Evolutionary conservation across 2,888 invertebrate species (phyloP), one percentile per base, ranked within the genome.

Genomic region (Mesoligia furuncula): DNA sequence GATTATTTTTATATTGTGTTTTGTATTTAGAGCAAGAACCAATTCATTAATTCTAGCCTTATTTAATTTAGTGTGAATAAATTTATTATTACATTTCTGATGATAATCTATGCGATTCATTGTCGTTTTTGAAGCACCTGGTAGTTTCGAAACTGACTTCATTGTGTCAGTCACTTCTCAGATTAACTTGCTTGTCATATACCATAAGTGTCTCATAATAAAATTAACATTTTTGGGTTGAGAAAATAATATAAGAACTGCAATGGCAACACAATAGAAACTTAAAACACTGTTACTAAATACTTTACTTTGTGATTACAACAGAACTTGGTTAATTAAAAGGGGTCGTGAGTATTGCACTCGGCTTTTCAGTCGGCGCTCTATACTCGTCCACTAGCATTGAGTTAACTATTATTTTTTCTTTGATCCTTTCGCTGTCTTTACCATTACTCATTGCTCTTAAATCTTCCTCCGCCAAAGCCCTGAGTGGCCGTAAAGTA

Each of bases 401-500:
- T 48, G 13, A 57, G 17, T 36, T 61, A 39, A 61, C 61, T 69
- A 80, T 70, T 73, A 73, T 79, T 82, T 66, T 79, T 80, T 77
- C 74, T 73, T 77, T 71, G 45, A 67, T 71, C 66, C 69, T 78
- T 75, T 84, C 62, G 69, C 74, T 70, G 64, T 66, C 51, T 73
- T 61, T 54, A 51, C 17, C n/a, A 85, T 76, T 70, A 65, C 42
- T 59, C 59, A 66, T 69, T 78, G 61, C 65, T 59, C 51, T 75
- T 81, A 88, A 88, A 83, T 71, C 71, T 66, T 61, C 24, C 39
- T 70, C 42, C 27, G 36, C 57, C 57, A 78, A 75, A 68, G 73
- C 71, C 57, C 64, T 61, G 31, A 70, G 69, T 31, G 68, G 20
- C 31, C 65, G 74, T 87, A 82, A 79, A 88, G 74, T 65, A 77